Evolutionary conservation across 2,113 vertebrate species (phyloP), one percentile per base, ranked within the genome.

Genomic region (Artemisiospiza belli): DNA sequence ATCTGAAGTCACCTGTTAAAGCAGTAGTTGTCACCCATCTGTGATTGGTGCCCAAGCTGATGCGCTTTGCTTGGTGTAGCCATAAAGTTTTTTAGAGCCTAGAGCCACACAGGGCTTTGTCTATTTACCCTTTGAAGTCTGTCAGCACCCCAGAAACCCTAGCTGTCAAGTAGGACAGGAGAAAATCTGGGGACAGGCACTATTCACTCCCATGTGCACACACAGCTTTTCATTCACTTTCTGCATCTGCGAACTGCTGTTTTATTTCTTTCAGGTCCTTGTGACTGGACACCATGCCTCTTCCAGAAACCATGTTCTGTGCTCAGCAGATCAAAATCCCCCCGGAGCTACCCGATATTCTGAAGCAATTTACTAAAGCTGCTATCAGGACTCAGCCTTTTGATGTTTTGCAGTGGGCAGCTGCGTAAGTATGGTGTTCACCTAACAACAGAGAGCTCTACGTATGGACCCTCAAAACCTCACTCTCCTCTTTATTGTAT

Each of bases 331-430:
- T 99, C 96, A 97, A 97, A 96, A 98, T 99, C 12, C 99, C 99
- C 1, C 98, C 98, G 0, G 98, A 99, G 41, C 98, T 99, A 49
- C 98, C 99, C 1, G 97, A 99, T 89, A 98, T 99, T 91, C 97
- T 99, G 59, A 99, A 99, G 95, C 98, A 99, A 94, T 99, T 99
- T 97, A 99, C 98, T 33, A 99, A 99, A 97, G 99, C 98, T 69
- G 99, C 99, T 72, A 98, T 99, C 87, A 98, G 98, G 84, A 99
- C 99, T 20, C 99, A 99, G 86, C 99, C 99, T 19, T 84, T 52
- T 25, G 99, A 99, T 79, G 79, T 99, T 91, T 97, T 99, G 87
- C 97, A 96, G 93, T 99, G 99, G 99, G 98, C 98, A 54, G 98
- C 98, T 31, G 98, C 97, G 99, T 99, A 96, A 99, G 99, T 98